Conservation (phyloP, 2,113 vertebrate species). For the Tinamus guttatus region DNA sequence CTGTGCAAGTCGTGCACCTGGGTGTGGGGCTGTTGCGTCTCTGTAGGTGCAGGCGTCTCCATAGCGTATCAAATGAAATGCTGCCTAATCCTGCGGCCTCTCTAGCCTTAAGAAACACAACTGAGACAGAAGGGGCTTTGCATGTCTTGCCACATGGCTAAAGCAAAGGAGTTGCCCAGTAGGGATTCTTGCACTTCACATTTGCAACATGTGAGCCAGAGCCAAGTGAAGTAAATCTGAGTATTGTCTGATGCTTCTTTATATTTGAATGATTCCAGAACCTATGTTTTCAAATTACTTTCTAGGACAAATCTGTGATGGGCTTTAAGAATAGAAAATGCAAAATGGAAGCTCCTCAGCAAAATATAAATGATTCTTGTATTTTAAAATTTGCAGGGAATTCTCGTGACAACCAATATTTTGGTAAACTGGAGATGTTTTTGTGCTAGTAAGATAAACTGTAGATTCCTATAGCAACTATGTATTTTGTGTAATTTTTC, state of each 20-base stretch:
- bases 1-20: neutral
- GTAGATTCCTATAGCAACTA: neutral
- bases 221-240: neutral
- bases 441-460: neutral
- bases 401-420: neutral
- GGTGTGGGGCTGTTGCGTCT: rapidly evolving
- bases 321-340: neutral
- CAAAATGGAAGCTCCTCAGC: neutral
- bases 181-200: neutral
- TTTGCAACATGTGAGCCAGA: neutral
- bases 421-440: neutral
- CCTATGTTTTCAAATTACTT: neutral
- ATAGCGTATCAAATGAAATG: neutral
- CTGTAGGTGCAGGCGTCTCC: neutral
- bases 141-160: neutral
- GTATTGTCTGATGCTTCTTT: neutral
- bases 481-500: neutral
- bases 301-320: neutral
- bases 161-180: neutral
- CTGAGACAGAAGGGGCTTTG: neutral
- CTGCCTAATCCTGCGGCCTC: neutral
- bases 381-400: slow-evolving; percentile 5
- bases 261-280: neutral
- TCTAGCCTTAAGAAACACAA: neutral
- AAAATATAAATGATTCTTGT: neutral